Conservation (phyloP, 2,888 invertebrate genomes). For the Ennomos erosarius region DNA sequence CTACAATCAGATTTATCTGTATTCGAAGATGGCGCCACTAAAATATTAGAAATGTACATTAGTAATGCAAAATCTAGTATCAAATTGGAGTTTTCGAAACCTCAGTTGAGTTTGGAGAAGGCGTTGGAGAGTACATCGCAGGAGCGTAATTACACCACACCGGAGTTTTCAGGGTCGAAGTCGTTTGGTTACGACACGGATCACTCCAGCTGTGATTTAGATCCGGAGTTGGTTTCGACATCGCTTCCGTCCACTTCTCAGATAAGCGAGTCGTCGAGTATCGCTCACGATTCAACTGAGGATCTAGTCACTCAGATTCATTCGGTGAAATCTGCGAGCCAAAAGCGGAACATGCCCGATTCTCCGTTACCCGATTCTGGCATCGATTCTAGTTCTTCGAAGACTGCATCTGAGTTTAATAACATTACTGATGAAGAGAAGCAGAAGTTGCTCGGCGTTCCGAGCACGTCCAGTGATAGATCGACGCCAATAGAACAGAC, state of each 20-base stretch:
- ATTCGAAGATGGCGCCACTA: conserved; percentile 88
- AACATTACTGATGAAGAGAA: conserved; percentile 98
- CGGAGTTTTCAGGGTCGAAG: conserved; percentile 71
- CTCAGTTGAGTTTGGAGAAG: conserved; percentile 91
- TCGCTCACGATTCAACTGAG: conserved; percentile 79
- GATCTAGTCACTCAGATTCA: conserved; percentile 76
- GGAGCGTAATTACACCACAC: conserved; percentile 78
- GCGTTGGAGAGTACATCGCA: conserved; percentile 85
- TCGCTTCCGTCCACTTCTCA: conserved; percentile 83
- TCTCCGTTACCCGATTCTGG: conserved; percentile 80
- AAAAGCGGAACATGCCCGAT: conserved; percentile 77
- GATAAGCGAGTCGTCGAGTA: conserved; percentile 78
- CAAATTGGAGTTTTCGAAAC: conserved; percentile 88
- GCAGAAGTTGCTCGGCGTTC: conserved; percentile 83
- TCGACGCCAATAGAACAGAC: conserved; percentile 61
- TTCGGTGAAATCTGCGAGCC: conserved; percentile 48
- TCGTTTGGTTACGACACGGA: conserved; percentile 75
- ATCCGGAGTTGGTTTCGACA: conserved; percentile 79
- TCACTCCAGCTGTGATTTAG: conserved; percentile 80
- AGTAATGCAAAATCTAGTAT: conserved; percentile 84
- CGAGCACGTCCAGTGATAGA: conserved; percentile 52
- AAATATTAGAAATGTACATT: conserved; percentile 87
- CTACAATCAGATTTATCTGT: conserved; percentile 92
- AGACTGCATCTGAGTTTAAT: conserved; percentile 77
- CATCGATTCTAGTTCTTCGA: conserved; percentile 70